Evolutionary conservation across 2,113 vertebrate species (phyloP).

Genomic region (Ramphastos sulfuratus): DNA sequence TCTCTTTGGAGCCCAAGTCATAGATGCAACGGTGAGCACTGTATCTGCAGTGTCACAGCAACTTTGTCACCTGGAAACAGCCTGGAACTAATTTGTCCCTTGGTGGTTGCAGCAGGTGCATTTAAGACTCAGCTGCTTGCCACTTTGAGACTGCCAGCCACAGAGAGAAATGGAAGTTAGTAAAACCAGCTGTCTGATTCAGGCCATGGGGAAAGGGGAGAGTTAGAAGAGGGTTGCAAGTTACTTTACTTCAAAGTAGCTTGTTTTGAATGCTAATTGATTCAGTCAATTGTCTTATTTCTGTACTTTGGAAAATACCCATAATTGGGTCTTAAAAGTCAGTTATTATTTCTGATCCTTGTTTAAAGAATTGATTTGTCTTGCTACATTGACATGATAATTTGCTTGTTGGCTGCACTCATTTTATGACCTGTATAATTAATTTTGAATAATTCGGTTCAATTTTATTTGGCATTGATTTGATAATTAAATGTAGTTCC

Average conservation of each 20-base stretch:
- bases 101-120: background rate
- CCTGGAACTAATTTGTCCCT: background rate
- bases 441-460: constrained; percentile 18
- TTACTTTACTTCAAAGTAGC: background rate
- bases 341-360: constrained; percentile 6
- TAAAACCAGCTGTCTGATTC: background rate
- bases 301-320: background rate
- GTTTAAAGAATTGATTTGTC: constrained; percentile 13
- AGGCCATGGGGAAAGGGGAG: background rate
- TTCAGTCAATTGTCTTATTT: background rate
- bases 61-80: background rate
- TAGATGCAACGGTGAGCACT: accelerated
- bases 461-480: constrained; percentile 37
- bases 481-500: constrained; percentile 41
- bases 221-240: background rate
- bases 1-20: no score
- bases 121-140: background rate
- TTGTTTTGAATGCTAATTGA: background rate
- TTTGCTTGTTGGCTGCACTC: background rate
- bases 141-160: background rate
- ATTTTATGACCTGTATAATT: constrained; percentile 36
- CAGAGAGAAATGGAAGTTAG: background rate
- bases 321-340: background rate
- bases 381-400: background rate
- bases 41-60: background rate